phyloP scores from a whole-genome alignment of 2,797 vertebrate species.

The Scolopax rusticola region DNA sequence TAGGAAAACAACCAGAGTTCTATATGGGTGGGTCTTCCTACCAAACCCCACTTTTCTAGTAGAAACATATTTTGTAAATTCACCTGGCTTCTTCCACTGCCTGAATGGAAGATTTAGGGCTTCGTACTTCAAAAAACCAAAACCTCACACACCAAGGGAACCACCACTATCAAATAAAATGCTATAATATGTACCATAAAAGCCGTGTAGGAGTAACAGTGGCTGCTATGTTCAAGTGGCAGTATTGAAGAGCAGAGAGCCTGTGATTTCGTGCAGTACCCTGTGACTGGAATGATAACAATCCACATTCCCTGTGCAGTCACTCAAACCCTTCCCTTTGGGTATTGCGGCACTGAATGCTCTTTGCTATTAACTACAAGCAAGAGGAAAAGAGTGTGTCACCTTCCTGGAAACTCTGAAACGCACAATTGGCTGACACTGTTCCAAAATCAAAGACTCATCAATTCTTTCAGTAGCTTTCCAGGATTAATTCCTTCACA shows the following conservation, averaged over 20 bases:
- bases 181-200: not conserved
- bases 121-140: not conserved
- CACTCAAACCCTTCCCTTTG: slow-evolving; percentile 56
- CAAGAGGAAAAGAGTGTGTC: slow-evolving; percentile 1
- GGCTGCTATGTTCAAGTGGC: not conserved
- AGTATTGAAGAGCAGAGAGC: slow-evolving; percentile 15
- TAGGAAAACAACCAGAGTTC: not conserved
- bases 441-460: slow-evolving; percentile 19
- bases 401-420: not conserved
- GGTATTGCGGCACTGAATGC: not conserved
- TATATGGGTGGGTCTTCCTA: not conserved
- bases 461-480: not conserved
- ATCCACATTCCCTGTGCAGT: slow-evolving; percentile 43
- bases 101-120: not conserved
- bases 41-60: not conserved
- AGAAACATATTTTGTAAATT: not conserved
- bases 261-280: slow-evolving; percentile 28
- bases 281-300: slow-evolving; percentile 67
- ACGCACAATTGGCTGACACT: not conserved
- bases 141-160: not conserved
- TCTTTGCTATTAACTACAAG: slow-evolving; percentile 49
- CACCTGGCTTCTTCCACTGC: not conserved
- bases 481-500: slow-evolving; percentile 14
- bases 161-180: not conserved
- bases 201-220: not conserved